phyloP scores from a whole-genome alignment of 2,113 vertebrate species.

The Microcebus murinus region DNA sequence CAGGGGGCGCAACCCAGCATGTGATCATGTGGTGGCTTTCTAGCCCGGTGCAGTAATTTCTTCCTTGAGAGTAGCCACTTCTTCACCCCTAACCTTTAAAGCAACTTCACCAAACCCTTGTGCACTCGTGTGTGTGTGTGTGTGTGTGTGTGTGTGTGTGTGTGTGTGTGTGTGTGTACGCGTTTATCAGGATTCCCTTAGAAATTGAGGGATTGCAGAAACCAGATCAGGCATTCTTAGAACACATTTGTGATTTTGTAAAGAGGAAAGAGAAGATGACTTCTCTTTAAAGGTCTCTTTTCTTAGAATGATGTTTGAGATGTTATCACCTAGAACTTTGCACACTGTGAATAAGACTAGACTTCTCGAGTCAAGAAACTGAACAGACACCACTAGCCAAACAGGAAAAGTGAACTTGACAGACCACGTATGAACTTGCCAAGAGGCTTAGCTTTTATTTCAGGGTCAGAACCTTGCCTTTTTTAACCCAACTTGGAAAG shows the following conservation, averaged over 20 bases:
- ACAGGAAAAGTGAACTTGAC: background rate
- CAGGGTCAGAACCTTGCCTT: background rate
- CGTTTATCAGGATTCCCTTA: background rate
- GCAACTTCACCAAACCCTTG: background rate
- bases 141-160: background rate
- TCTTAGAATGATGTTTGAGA: background rate
- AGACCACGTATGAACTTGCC: background rate
- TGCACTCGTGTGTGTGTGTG: fast-evolving
- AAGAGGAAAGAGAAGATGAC: background rate
- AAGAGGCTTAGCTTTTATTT: background rate
- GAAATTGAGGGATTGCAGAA: background rate
- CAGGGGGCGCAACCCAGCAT: background rate
- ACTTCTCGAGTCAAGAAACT: background rate
- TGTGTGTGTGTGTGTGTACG: background rate
- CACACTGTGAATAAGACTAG: background rate
- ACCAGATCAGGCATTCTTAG: background rate
- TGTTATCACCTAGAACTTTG: background rate
- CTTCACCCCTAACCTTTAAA: background rate
- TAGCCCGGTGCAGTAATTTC: background rate
- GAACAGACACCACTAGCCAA: background rate
- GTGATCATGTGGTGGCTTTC: background rate
- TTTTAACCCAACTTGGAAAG: conserved; percentile 42
- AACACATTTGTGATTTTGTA: background rate
- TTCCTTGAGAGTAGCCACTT: background rate
- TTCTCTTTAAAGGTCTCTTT: background rate